phyloP scores from a whole-genome alignment of 2,113 vertebrate genomes.

The Barbus barbus region DNA sequence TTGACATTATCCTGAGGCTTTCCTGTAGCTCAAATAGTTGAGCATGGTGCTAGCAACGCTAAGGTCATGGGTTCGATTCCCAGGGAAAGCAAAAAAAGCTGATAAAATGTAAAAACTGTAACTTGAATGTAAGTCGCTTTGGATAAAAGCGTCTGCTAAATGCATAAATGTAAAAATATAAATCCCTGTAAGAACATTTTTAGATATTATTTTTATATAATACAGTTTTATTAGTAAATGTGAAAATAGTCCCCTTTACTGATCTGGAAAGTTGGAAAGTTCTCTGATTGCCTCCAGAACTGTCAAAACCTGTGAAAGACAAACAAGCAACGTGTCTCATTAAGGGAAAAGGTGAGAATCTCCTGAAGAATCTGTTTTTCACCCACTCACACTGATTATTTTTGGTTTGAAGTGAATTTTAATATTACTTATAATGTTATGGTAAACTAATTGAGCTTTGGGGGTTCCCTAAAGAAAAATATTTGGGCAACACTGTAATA shows the following conservation, averaged over 20 bases:
- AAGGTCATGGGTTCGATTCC: no score
- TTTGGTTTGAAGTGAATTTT: background rate
- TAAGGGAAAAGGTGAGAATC: background rate
- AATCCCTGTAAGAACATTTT: background rate
- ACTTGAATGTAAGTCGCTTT: no score
- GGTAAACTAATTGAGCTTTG: background rate
- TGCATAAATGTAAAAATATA: no score
- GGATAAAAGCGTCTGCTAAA: no score
- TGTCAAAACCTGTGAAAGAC: conserved; percentile 3
- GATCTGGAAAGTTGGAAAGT: background rate
- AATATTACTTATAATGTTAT: background rate
- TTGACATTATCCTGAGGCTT: background rate
- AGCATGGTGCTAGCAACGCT: no score
- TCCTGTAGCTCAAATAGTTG: no score
- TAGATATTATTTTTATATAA: background rate
- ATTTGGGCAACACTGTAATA: background rate
- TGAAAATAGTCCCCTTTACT: background rate
- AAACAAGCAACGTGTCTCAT: background rate
- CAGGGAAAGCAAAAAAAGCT: no score
- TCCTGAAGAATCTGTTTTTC: background rate
- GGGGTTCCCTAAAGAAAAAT: conserved; percentile 13
- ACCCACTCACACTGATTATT: background rate
- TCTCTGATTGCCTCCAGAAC: background rate
- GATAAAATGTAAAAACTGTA: no score
- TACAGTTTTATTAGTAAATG: background rate